A percentile compares a stretch with the other conserved stretches of the same genome.
Conservation (phyloP, 2,888 invertebrate species). For the Diploptera punctata region DNA sequence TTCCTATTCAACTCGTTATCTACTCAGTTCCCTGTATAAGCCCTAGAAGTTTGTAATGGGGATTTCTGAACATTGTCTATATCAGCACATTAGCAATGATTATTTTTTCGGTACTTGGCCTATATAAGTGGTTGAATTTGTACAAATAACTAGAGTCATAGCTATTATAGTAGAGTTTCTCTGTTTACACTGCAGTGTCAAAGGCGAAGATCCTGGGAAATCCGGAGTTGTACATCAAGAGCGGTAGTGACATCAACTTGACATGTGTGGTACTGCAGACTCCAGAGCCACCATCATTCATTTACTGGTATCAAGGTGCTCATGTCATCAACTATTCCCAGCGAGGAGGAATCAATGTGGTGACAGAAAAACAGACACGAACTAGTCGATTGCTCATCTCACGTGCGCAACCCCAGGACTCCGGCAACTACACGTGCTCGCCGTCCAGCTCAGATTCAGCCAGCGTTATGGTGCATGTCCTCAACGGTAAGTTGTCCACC, state of each 20-base stretch:
- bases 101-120: no score
- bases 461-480: slow-evolving; percentile 82
- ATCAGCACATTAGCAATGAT: no score
- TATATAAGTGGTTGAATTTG: no score
- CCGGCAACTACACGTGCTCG: slow-evolving; percentile 66
- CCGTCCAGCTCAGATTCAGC: slow-evolving; percentile 70
- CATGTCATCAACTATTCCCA: slow-evolving; percentile 65
- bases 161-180: slow-evolving; percentile 29
- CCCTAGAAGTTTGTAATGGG: no score
- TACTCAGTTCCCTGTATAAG: no score
- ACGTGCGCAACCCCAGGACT: slow-evolving; percentile 66
- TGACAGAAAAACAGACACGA: slow-evolving; percentile 61
- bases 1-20: no score
- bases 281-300: slow-evolving; percentile 81
- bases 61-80: no score
- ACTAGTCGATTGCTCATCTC: slow-evolving; percentile 62
- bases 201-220: slow-evolving; percentile 88
- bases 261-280: slow-evolving; percentile 86
- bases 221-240: slow-evolving; percentile 85
- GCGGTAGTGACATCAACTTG: slow-evolving; percentile 90
- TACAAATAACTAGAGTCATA: neutral
- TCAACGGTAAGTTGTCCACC: slow-evolving; percentile 75
- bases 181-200: slow-evolving; percentile 68
- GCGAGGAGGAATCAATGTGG: slow-evolving; percentile 62
- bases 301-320: slow-evolving; percentile 64